Evolutionary conservation across 2,113 vertebrate genomes (phyloP), one percentile per base, ranked within the genome.

Genomic region (Carollia perspicillata): DNA sequence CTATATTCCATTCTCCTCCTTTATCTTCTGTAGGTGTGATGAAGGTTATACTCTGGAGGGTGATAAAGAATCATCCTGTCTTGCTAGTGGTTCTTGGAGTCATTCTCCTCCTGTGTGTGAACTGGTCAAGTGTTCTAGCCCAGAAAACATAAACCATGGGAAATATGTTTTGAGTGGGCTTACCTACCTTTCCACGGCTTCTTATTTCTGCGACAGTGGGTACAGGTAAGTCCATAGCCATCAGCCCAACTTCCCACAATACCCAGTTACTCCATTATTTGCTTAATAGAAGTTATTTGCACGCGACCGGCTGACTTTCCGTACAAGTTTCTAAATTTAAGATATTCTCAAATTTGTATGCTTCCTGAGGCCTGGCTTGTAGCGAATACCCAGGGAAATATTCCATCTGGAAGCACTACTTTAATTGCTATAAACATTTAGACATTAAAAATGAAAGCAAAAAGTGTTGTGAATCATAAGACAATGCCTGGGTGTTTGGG

Each of bases 61-160:
- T 81, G 98, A 98, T 94, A 98, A 98, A 51, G 99, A 99, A 94
- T 99, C 99, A 74, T 96, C 98, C 44, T 99, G 99, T 97, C 98
- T 99, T 42, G 97, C 99, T 14, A 99, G 83, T 63, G 98, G 99
- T 53, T 96, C 93, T 51, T 99, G 99, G 99, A 99, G 97, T 71
- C 98, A 98, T 84, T 97, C 96, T 44, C 97, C 98, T 8, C 99
- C 99, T 18, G 84, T 92, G 74, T 99, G 99, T 98, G 98, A 99
- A 97, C 97, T 99, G 14, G 98, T 99, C 92, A 99, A 94, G 55
- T 99, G 99, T 66, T 97, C 99, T 23, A 97, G 85, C 12, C 99
- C 99, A 0, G 98, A 98, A 47, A 83, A 90, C 47, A 98, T 99
- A 78, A 97, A 94, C 44, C 98, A 99, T 49, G 99, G 99, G 51